These are phyloP conservation scores for Platycnemis pennipes DNA, from an alignment of 2,888 invertebrate species.

Conservation along the genomic window DNA sequence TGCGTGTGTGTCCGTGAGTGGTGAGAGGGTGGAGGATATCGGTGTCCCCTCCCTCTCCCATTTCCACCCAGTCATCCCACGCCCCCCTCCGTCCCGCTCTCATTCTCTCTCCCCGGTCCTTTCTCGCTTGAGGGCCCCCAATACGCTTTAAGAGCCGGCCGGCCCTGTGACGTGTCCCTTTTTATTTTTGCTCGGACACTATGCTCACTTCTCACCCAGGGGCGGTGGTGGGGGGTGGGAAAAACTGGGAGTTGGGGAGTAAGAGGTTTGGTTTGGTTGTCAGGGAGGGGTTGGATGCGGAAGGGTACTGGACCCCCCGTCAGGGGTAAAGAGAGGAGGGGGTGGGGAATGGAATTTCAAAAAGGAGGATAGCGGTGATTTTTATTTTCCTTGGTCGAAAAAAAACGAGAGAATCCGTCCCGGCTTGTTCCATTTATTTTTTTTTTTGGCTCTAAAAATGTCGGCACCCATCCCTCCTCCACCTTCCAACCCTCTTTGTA, in stretches of 20 bases:
- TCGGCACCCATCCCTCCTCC: background rate
- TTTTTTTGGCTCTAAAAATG: background rate
- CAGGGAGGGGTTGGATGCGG: background rate
- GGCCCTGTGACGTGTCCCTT: slow-evolving; percentile 60
- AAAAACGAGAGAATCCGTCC: background rate
- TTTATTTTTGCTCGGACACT: slow-evolving; percentile 59
- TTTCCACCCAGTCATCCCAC: background rate
- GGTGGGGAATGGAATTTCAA: background rate
- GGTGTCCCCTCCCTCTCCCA: background rate
- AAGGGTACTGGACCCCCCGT: background rate
- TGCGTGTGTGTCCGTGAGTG: background rate
- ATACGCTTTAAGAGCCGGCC: slow-evolving; percentile 65
- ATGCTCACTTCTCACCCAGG: slow-evolving; percentile 58
- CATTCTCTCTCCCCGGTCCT: background rate
- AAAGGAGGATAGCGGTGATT: slow-evolving; percentile 26
- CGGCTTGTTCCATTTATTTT: background rate
- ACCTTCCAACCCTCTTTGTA: background rate
- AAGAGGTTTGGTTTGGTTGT: slow-evolving; percentile 21
- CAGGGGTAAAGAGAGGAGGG: background rate
- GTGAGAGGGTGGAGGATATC: background rate
- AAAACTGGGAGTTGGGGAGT: background rate
- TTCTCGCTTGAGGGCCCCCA: slow-evolving; percentile 50
- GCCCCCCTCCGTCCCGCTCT: background rate
- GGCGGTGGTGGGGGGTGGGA: background rate
- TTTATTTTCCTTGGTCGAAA: background rate